These are phyloP conservation scores for Serranus cabrilla DNA, from an alignment of 2,797 vertebrate genomes.

Conservation along the genomic window DNA sequence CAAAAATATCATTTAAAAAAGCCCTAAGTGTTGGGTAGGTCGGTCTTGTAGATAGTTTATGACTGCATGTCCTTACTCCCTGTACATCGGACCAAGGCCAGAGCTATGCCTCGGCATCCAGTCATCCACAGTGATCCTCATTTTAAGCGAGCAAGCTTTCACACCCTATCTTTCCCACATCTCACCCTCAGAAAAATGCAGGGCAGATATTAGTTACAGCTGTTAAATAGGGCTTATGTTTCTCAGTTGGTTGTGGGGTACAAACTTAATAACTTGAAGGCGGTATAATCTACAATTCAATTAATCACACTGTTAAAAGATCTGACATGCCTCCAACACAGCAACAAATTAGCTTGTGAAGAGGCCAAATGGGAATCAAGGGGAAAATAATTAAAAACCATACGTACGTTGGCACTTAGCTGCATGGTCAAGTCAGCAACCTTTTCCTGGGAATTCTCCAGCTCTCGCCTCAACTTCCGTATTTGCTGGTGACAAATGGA, in stretches of 20 bases:
- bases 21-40: neutral
- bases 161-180: constrained; percentile 8
- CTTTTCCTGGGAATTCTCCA: constrained; percentile 98
- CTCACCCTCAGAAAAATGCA: constrained; percentile 23
- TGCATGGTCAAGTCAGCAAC: constrained; percentile 95
- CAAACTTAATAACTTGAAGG: constrained; percentile 6
- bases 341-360: neutral
- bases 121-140: neutral
- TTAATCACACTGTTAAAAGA: neutral
- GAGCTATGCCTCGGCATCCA: constrained; percentile 1
- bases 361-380: neutral
- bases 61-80: neutral
- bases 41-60: neutral
- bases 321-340: constrained; percentile 4
- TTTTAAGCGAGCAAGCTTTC: constrained; percentile 1
- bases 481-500: constrained; percentile 91
- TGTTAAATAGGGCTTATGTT: neutral
- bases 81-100: neutral
- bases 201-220: neutral
- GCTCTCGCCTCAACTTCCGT: constrained; percentile 93
- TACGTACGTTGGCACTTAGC: constrained; percentile 95
- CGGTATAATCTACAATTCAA: constrained; percentile 20
- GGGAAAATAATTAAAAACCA: neutral
- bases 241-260: neutral
- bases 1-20: neutral